A percentile compares a stretch with the other conserved stretches of the same genome.
Conservation (phyloP, 2,888 invertebrate genomes). For the Chaetogeoica ovagalla region DNA sequence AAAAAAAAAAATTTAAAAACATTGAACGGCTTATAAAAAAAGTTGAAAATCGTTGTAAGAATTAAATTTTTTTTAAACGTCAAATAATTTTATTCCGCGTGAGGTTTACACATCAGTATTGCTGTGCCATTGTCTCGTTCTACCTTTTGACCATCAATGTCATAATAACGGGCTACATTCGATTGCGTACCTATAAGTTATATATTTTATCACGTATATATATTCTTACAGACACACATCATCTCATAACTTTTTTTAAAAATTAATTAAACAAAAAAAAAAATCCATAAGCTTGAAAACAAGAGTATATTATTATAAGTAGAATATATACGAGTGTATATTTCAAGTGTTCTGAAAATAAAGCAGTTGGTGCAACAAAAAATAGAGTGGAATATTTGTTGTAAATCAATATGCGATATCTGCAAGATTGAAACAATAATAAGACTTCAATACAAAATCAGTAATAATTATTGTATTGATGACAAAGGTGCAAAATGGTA, state of each 20-base stretch:
- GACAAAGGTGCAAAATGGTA: too few species aligned
- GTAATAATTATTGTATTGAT: too few species aligned
- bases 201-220: conserved; percentile 11
- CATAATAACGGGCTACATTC: conserved; percentile 38
- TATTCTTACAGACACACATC: not conserved
- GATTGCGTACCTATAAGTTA: conserved; percentile 50
- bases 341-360: too few species aligned
- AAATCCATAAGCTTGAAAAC: not conserved
- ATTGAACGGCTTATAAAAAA: too few species aligned
- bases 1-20: not conserved
- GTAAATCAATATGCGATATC: too few species aligned
- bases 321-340: conserved; percentile 6
- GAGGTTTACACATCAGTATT: conserved; percentile 28
- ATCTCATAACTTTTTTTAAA: not conserved
- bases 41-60: too few species aligned
- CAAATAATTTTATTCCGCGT: conserved; percentile 24
- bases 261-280: not conserved
- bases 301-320: not conserved
- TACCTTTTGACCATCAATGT: conserved; percentile 47
- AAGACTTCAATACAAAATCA: too few species aligned
- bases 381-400: not conserved
- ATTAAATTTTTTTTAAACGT: not conserved
- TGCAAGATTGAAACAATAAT: too few species aligned
- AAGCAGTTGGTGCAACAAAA: conserved; percentile 12
- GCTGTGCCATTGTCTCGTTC: conserved; percentile 44